Evolutionary conservation across 2,888 invertebrate species (phyloP).

Genomic region (Cataglyphis rosenhaueri): DNA sequence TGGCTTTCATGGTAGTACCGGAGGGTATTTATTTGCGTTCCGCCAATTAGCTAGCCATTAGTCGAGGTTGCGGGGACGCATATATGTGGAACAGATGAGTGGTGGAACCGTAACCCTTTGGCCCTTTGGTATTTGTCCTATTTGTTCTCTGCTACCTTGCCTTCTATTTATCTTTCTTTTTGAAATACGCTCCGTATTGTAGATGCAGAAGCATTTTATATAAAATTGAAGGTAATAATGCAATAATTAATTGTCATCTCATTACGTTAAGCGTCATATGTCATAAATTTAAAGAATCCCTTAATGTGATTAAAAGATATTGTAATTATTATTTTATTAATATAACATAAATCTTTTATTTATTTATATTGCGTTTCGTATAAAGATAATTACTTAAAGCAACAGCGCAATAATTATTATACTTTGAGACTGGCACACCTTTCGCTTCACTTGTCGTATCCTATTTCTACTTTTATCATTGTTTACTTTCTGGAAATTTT

Average conservation of each 20-base stretch:
- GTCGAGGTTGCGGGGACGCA: constrained; percentile 74
- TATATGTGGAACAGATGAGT: constrained; percentile 15
- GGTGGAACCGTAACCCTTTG: constrained; percentile 13
- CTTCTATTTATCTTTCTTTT: constrained; percentile 31
- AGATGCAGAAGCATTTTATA: neutral
- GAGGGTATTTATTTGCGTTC: constrained; percentile 85
- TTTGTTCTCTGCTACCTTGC: constrained; percentile 12
- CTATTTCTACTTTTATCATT: neutral
- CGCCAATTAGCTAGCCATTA: constrained; percentile 84
- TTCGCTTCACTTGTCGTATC: neutral
- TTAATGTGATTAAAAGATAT: constrained; percentile 3
- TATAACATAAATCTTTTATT: neutral
- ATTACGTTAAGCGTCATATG: neutral
- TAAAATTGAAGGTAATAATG: constrained; percentile 10
- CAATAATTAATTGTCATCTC: neutral
- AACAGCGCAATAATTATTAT: neutral
- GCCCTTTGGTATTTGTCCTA: constrained; percentile 15
- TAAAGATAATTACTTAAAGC: neutral
- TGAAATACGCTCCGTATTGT: neutral
- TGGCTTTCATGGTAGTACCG: constrained; percentile 75
- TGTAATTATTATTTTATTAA: neutral
- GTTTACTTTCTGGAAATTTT: constrained; percentile 6
- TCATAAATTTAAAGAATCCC: neutral
- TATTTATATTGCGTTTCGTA: neutral
- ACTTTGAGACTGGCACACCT: neutral